Evolutionary conservation across 2,797 vertebrate genomes (phyloP).

Genomic region (Phylloscopus collybita): DNA sequence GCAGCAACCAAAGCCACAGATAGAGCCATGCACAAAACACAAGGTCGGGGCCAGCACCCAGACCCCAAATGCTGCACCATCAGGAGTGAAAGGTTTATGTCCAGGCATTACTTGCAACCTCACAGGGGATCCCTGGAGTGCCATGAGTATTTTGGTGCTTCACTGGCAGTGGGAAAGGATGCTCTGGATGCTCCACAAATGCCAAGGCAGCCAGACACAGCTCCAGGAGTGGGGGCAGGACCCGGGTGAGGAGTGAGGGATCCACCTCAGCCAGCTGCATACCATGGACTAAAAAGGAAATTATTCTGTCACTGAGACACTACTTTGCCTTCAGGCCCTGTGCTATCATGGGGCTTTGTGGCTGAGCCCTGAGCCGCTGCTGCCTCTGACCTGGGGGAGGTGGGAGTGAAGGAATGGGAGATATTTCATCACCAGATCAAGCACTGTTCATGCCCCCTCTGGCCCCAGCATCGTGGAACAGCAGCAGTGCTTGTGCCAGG

Average conservation of each 20-base stretch:
- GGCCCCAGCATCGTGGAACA: fast-evolving
- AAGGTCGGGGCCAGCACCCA: fast-evolving
- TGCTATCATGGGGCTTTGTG: fast-evolving
- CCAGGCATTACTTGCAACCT: background rate
- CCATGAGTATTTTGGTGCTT: background rate
- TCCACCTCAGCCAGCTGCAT: background rate
- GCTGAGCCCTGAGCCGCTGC: background rate
- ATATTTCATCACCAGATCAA: background rate
- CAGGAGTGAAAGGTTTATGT: background rate
- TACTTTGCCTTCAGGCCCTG: background rate
- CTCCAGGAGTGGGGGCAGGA: background rate
- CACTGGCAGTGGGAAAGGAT: background rate
- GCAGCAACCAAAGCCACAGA: background rate
- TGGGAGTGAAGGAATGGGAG: background rate
- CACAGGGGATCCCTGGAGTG: background rate
- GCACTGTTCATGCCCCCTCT: background rate
- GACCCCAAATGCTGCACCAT: background rate
- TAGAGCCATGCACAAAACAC: fast-evolving
- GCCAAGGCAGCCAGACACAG: background rate
- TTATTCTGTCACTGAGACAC: background rate
- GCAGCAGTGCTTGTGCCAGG: fast-evolving
- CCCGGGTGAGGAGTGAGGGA: fast-evolving
- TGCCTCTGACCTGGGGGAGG: background rate
- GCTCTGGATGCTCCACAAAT: fast-evolving
- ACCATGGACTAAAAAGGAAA: constrained; percentile 17